Conservation (phyloP, 2,113 vertebrate genomes). For the Channa maculata region DNA sequence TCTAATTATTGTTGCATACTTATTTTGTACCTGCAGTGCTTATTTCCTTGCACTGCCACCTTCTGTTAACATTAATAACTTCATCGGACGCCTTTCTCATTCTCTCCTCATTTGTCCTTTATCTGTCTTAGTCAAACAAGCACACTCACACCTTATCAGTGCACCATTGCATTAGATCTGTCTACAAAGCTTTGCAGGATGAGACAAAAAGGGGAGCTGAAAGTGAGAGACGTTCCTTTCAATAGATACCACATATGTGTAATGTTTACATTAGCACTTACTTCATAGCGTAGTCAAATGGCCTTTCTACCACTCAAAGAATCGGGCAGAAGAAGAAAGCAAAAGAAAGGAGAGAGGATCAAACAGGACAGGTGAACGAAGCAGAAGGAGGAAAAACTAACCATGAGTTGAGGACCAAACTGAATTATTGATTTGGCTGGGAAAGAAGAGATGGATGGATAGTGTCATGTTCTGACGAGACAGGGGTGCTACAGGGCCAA, state of each 20-base stretch:
- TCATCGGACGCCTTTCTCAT: neutral
- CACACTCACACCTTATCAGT: conserved; percentile 5
- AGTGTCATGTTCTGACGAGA: conserved; percentile 67
- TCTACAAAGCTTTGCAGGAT: neutral
- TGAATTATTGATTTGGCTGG: conserved; percentile 82
- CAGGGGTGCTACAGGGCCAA: neutral
- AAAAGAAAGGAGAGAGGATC: neutral
- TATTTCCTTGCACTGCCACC: neutral
- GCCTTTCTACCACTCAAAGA: neutral
- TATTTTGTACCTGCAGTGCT: neutral
- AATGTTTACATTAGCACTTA: too few relatives aligned
- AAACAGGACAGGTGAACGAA: neutral
- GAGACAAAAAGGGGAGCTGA: neutral
- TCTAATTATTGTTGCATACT: neutral
- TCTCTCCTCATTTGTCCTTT: neutral
- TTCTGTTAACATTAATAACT: neutral
- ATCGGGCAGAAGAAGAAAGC: neutral
- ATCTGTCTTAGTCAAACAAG: conserved; percentile 3
- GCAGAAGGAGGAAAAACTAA: conserved; percentile 40
- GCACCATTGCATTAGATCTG: conserved; percentile 22
- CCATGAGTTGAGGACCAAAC: conserved; percentile 34
- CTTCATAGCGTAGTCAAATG: neutral
- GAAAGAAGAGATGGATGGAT: conserved; percentile 70
- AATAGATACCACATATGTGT: too few relatives aligned
- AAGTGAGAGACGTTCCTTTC: neutral